phyloP scores from a whole-genome alignment of 2,888 invertebrate species.

The Helicoverpa assulta region DNA sequence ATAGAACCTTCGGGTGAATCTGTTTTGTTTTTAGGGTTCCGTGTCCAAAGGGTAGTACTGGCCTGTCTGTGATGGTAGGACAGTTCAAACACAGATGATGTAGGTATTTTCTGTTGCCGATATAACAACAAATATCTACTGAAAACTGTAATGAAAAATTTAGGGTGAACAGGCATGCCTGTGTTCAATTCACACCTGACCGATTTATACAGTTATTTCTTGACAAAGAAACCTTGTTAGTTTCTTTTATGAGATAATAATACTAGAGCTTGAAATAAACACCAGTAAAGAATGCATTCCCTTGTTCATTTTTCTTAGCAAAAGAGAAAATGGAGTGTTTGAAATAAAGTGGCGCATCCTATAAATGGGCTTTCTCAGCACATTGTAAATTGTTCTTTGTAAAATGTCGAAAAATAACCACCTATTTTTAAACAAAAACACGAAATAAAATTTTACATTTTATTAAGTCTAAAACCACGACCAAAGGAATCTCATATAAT shows the following conservation, averaged over 20 bases:
- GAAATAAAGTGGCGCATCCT: constrained; percentile 1
- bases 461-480: no score
- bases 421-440: no score
- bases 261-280: background rate
- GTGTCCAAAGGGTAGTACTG: no score
- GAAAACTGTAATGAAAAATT: no score
- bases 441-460: no score
- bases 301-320: constrained; percentile 1
- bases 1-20: constrained; percentile 31
- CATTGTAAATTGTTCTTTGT: background rate
- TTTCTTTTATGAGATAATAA: background rate
- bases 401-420: background rate
- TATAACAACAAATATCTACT: no score
- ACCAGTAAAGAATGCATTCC: background rate
- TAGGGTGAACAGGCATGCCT: no score
- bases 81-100: no score
- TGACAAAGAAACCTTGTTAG: background rate
- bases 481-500: no score
- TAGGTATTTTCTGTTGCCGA: no score
- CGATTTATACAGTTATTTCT: background rate
- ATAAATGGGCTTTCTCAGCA: constrained; percentile 1
- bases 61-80: no score
- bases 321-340: background rate
- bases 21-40: constrained; percentile 22
- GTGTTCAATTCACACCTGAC: no score